Percentiles rank a stretch among this genome's conserved stretches.
These are phyloP conservation scores for Anguilla japonica DNA, from an alignment of 2,113 vertebrate species.

Conservation along the genomic window DNA sequence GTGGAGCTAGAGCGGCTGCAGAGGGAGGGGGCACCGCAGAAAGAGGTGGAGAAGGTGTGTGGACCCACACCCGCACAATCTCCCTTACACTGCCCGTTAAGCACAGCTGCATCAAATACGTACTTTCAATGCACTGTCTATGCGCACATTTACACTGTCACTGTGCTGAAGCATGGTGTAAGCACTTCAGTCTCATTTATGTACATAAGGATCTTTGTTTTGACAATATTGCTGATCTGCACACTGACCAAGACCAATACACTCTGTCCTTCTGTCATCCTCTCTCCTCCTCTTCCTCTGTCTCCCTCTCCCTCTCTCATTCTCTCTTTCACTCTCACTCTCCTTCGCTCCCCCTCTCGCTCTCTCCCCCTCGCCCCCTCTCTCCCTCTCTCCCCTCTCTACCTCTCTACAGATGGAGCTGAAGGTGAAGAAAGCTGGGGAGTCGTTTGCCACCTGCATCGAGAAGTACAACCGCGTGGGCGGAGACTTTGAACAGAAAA, in stretches of 20 bases:
- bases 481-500: slow-evolving; percentile 89
- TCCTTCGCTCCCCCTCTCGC: no score
- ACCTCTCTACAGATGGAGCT: slow-evolving; percentile 76
- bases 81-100: no score
- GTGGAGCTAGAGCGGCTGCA: slow-evolving; percentile 85
- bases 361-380: background rate
- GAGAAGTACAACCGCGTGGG: slow-evolving; percentile 88
- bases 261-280: no score
- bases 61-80: background rate
- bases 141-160: no score
- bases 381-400: slow-evolving; percentile 1
- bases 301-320: background rate
- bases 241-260: no score
- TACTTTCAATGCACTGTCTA: no score
- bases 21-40: slow-evolving; percentile 84
- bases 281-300: no score
- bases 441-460: slow-evolving; percentile 77
- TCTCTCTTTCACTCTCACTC: no score
- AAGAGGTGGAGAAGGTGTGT: slow-evolving; percentile 88
- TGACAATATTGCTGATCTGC: background rate
- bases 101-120: no score
- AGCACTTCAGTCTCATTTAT: no score
- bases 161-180: no score
- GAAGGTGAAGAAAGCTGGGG: slow-evolving; percentile 88
- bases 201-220: no score